Conservation (phyloP, 2,113 vertebrate species). For the Erinaceus europaeus region DNA sequence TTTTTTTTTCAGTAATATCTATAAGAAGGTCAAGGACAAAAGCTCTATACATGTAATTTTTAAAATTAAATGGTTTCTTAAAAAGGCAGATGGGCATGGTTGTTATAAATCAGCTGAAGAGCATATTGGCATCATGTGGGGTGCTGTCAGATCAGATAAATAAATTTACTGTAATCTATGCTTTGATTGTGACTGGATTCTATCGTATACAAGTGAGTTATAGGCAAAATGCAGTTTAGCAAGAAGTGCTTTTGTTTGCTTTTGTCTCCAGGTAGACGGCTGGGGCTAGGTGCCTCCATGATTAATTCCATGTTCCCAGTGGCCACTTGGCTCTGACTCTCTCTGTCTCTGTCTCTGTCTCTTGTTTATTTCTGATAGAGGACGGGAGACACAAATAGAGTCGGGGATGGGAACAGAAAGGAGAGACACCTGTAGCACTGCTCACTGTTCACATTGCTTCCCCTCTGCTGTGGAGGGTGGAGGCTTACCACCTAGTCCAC, state of each 20-base stretch:
- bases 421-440: no score
- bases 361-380: neutral
- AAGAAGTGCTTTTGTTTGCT: neutral
- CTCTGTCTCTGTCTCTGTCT: no score
- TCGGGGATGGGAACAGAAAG: no score
- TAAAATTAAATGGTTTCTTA: constrained; percentile 73
- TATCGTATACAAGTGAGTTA: neutral
- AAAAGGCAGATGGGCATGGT: constrained; percentile 57
- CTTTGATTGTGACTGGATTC: constrained; percentile 2
- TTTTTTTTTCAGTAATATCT: constrained; percentile 63
- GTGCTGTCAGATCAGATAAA: constrained; percentile 34
- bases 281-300: no score
- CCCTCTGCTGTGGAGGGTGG: no score
- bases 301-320: no score
- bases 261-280: no score
- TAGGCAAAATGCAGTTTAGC: neutral
- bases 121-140: neutral
- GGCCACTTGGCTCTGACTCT: no score
- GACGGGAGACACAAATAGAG: no score
- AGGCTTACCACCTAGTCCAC: no score
- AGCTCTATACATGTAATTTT: constrained; percentile 64
- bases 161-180: constrained; percentile 52
- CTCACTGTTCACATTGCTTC: no score
- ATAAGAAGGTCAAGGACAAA: constrained; percentile 72
- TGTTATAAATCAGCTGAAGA: constrained; percentile 64